Percentiles rank a stretch among this genome's conserved stretches.
phyloP scores from a whole-genome alignment of 2,888 invertebrate genomes.

The Aproaerema taeniolella region DNA sequence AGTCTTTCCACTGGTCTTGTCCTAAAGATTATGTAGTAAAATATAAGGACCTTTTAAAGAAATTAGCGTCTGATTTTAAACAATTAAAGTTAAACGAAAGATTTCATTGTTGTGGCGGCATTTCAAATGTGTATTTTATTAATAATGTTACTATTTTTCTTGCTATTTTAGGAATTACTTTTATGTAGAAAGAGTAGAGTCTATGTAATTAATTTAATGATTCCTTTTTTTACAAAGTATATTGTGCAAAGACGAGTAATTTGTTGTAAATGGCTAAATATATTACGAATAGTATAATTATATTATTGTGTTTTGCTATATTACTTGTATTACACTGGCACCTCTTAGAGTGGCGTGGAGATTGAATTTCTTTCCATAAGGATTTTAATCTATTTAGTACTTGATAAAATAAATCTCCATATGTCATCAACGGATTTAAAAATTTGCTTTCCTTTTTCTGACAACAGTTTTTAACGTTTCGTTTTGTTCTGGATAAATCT shows the following conservation, averaged over 20 bases:
- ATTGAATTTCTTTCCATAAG: constrained; percentile 24
- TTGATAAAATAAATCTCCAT: constrained; percentile 36
- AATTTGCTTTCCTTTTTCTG: constrained; percentile 7
- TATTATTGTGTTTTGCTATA: too few species aligned
- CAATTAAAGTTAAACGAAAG: constrained; percentile 30
- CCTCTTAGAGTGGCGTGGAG: constrained; percentile 9
- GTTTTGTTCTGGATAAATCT: neutral
- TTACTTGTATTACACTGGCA: constrained; percentile 27
- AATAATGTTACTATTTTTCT: neutral
- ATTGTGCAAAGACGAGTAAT: too few species aligned
- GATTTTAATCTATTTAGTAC: constrained; percentile 32
- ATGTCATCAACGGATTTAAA: constrained; percentile 22
- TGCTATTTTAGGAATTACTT: neutral
- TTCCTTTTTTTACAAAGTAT: too few species aligned
- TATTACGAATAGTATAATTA: too few species aligned
- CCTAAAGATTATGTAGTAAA: constrained; percentile 13
- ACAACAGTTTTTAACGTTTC: constrained; percentile 7
- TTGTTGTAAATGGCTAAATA: too few species aligned
- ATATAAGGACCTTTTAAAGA: constrained; percentile 29
- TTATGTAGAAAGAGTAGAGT: neutral
- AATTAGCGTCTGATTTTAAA: constrained; percentile 32
- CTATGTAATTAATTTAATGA: too few species aligned
- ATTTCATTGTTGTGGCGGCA: constrained; percentile 30
- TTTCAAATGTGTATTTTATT: constrained; percentile 2
- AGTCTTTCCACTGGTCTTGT: neutral